A percentile compares a stretch with the other conserved stretches of the same genome.
These are phyloP conservation scores for Ameiurus melas DNA, from an alignment of 2,113 vertebrate genomes.

Conservation along the genomic window DNA sequence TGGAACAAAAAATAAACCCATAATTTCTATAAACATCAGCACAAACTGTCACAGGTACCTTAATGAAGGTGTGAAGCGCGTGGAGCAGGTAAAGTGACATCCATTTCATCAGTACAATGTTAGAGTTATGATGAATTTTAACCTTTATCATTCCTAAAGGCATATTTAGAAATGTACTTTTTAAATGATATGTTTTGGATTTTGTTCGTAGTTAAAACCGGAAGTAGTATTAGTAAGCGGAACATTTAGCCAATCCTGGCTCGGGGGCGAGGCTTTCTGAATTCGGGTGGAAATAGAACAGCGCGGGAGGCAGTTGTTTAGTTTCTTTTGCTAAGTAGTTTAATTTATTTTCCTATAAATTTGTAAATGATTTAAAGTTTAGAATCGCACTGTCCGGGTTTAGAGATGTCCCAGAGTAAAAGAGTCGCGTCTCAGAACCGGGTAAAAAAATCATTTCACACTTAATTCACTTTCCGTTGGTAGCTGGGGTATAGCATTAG, in stretches of 20 bases:
- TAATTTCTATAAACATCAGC: neutral
- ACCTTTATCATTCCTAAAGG: neutral
- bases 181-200: neutral
- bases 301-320: neutral
- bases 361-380: neutral
- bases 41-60: neutral
- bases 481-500: too few relatives aligned
- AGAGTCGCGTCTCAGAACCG: slow-evolving; percentile 47
- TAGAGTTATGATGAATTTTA: neutral
- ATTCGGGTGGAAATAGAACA: neutral
- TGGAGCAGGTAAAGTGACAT: neutral
- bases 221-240: neutral
- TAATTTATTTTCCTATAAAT: neutral
- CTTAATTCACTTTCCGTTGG: too few relatives aligned
- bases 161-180: neutral
- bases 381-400: neutral
- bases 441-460: slow-evolving; percentile 29
- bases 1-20: neutral
- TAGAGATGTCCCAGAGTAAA: slow-evolving; percentile 65
- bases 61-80: neutral
- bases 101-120: neutral
- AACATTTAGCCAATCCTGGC: neutral
- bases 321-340: neutral
- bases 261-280: neutral
- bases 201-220: neutral